Conservation (phyloP, 2,888 invertebrate genomes). For the Alloscopus bannaensis region DNA sequence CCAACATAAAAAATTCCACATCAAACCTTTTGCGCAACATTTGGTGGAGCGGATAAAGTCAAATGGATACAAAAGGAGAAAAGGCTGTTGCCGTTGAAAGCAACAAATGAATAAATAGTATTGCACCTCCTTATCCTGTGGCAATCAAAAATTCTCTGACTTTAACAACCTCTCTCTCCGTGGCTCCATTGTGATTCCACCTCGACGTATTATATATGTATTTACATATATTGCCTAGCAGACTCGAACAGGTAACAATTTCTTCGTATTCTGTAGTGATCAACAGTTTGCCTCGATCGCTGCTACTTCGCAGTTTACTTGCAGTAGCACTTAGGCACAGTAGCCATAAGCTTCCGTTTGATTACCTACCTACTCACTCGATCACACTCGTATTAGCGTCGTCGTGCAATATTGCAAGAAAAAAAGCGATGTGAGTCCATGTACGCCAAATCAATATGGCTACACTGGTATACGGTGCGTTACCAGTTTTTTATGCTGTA, state of each 20-base stretch:
- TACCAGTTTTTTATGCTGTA: constrained; percentile 29
- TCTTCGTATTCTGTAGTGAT: too few relatives aligned
- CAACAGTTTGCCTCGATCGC: constrained; percentile 53
- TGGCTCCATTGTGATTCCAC: constrained; percentile 41
- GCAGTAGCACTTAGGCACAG: constrained; percentile 55
- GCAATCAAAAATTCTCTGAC: constrained; percentile 42
- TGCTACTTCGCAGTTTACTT: constrained; percentile 6
- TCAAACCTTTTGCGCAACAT: too few relatives aligned
- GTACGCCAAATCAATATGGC: too few relatives aligned
- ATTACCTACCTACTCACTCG: constrained; percentile 54
- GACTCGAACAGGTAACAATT: constrained; percentile 34
- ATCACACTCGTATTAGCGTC: constrained; percentile 33
- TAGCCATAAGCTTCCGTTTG: constrained; percentile 65
- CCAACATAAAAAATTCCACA: neutral
- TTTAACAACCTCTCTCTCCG: constrained; percentile 46
- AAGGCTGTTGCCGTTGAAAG: constrained; percentile 1
- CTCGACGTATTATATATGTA: constrained; percentile 18
- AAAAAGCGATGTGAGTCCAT: too few relatives aligned
- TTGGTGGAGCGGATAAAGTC: too few relatives aligned
- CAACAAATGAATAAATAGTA: constrained; percentile 58
- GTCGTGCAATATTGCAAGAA: too few relatives aligned
- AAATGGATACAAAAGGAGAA: too few relatives aligned
- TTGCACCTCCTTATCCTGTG: constrained; percentile 60
- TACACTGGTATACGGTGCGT: too few relatives aligned
- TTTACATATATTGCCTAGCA: constrained; percentile 18